phyloP scores from a whole-genome alignment of 2,888 invertebrate species.

The Coenonympha glycerion region DNA sequence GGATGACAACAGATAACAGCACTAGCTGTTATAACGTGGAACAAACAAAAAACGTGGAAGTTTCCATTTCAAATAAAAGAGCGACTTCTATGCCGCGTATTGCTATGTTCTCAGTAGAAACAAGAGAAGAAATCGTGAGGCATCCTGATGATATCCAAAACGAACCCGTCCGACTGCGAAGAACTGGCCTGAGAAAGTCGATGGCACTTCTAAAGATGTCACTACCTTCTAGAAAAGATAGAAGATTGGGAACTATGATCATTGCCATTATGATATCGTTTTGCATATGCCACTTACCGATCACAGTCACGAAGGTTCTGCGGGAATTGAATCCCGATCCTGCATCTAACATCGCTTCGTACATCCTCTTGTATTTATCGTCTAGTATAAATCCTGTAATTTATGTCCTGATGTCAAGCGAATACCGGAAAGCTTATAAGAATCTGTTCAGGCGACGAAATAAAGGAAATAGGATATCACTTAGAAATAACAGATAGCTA shows the following conservation, averaged over 20 bases:
- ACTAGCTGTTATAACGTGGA: slow-evolving; percentile 20
- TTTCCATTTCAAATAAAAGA: slow-evolving; percentile 1
- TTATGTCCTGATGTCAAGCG: slow-evolving; percentile 95
- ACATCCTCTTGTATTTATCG: slow-evolving; percentile 88
- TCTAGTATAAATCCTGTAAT: slow-evolving; percentile 94
- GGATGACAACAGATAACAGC: slow-evolving; percentile 21
- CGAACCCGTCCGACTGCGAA: slow-evolving; percentile 37
- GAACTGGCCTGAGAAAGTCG: slow-evolving; percentile 50
- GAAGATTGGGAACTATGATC: slow-evolving; percentile 88
- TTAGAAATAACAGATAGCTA: slow-evolving; percentile 15
- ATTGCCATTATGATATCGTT: slow-evolving; percentile 93
- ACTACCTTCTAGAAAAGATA: slow-evolving; percentile 84
- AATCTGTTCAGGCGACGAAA: slow-evolving; percentile 79
- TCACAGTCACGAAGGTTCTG: slow-evolving; percentile 89
- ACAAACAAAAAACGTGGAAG: slow-evolving; percentile 9
- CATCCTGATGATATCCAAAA: slow-evolving; percentile 16
- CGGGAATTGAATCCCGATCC: slow-evolving; percentile 78
- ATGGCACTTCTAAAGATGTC: slow-evolving; percentile 69
- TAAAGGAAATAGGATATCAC: slow-evolving; percentile 33
- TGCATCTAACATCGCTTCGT: slow-evolving; percentile 85
- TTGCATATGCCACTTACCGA: slow-evolving; percentile 91
- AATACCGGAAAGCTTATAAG: slow-evolving; percentile 91
- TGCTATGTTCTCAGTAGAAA: slow-evolving; percentile 26
- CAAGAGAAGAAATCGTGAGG: slow-evolving; percentile 15
- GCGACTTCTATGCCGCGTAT: slow-evolving; percentile 10